phyloP scores from a whole-genome alignment of 2,888 invertebrate genomes.

The Mechanitis mazaeus region DNA sequence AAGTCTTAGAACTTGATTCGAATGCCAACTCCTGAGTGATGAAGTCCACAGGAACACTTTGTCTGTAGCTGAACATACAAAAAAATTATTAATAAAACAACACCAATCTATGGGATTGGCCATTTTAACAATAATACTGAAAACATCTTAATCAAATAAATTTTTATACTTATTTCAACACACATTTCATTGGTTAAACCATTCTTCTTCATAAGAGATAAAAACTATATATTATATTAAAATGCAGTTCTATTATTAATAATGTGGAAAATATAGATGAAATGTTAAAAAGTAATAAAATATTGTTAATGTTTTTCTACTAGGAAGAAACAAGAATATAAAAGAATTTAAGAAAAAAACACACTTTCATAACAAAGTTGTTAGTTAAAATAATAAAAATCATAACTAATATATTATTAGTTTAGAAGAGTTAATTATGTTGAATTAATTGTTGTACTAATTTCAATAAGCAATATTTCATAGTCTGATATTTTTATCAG shows the following conservation, averaged over 20 bases:
- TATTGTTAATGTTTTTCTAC: neutral
- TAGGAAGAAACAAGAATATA: too few relatives aligned
- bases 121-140: conserved; percentile 17
- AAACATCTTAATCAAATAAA: neutral
- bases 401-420: too few relatives aligned
- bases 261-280: neutral
- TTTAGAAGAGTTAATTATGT: too few relatives aligned
- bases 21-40: conserved; percentile 93
- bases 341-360: too few relatives aligned
- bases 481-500: too few relatives aligned
- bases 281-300: conserved; percentile 1
- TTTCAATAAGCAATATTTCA: too few relatives aligned
- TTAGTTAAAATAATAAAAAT: too few relatives aligned
- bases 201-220: too few relatives aligned
- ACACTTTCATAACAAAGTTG: too few relatives aligned
- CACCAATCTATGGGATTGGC: conserved; percentile 45
- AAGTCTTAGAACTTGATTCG: conserved; percentile 87
- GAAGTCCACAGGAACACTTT: conserved; percentile 90
- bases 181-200: too few relatives aligned
- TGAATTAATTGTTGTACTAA: too few relatives aligned
- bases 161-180: neutral
- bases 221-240: conserved; percentile 23
- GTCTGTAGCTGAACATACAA: conserved; percentile 92
- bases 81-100: conserved; percentile 58
- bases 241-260: conserved; percentile 9